Percentiles rank a stretch among this genome's conserved stretches.
phyloP scores from a whole-genome alignment of 37 sponge, comb jelly and placozoan species.

The Lycopodina hypogea region DNA sequence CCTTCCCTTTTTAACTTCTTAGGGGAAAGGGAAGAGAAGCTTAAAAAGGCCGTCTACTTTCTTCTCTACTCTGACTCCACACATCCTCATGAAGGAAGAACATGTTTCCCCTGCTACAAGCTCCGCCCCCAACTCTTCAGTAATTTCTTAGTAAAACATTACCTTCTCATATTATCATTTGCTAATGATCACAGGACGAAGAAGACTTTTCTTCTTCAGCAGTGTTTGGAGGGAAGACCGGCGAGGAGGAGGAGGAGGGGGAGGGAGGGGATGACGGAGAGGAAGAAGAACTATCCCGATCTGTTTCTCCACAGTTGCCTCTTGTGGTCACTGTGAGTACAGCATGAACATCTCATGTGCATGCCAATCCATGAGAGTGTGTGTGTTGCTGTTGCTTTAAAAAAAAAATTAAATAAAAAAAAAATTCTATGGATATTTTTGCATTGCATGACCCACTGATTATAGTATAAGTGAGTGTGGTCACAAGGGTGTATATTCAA shows the following conservation, averaged over 20 bases:
- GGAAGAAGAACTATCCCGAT: neutral
- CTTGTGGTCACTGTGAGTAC: neutral
- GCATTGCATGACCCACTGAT: no score
- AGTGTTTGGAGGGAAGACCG: neutral
- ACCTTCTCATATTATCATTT: neutral
- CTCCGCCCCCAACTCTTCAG: conserved; percentile 1
- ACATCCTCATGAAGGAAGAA: conserved; percentile 57
- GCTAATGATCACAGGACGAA: neutral
- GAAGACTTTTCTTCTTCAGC: neutral
- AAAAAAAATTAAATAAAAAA: no score
- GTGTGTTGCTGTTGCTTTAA: no score
- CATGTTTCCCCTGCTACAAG: neutral
- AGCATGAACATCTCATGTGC: neutral
- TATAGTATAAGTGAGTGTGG: neutral
- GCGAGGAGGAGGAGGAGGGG: neutral
- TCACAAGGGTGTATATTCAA: neutral
- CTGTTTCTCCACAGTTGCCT: neutral
- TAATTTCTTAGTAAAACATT: neutral
- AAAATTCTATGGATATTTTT: no score
- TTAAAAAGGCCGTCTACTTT: conserved; percentile 54
- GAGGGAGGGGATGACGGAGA: neutral
- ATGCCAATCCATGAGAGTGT: no score
- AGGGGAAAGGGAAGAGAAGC: conserved; percentile 30
- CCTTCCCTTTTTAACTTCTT: neutral
- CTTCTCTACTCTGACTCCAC: conserved; percentile 61